phyloP scores from a whole-genome alignment of 2,888 invertebrate genomes.

The Sarcophaga carnaria region DNA sequence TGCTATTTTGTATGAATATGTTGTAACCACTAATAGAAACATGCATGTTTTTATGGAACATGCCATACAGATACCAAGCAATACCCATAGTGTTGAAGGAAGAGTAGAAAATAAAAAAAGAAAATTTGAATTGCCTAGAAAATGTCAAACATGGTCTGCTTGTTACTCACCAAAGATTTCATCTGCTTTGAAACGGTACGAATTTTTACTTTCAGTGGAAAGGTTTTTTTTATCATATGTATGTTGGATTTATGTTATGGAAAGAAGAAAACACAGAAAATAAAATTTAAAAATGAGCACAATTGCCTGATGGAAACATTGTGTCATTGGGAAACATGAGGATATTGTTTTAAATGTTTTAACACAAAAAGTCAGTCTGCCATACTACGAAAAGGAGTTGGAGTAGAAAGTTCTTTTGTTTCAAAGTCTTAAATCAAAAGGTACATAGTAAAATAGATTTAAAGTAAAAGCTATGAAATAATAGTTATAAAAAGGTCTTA shows the following conservation, averaged over 20 bases:
- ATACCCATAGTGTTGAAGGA: background rate
- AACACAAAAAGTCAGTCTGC: background rate
- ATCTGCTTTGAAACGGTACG: background rate
- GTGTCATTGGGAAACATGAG: constrained; percentile 13
- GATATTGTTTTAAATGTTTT: constrained; percentile 52
- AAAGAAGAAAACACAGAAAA: constrained; percentile 9
- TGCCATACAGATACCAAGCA: background rate
- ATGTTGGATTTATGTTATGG: background rate
- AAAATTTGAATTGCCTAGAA: constrained; percentile 61
- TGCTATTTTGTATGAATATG: no score
- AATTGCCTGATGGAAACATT: constrained; percentile 48
- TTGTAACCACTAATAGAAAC: background rate
- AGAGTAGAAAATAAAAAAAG: constrained; percentile 27
- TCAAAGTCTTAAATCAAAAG: background rate
- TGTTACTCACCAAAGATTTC: constrained; percentile 62
- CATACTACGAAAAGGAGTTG: background rate
- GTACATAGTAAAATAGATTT: no score
- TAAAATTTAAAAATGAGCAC: constrained; percentile 20
- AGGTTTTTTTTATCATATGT: constrained; percentile 28
- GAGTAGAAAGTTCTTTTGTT: background rate
- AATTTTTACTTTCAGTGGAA: constrained; percentile 7
- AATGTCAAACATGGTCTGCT: constrained; percentile 68
- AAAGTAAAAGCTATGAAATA: no score
- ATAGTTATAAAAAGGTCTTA: no score
- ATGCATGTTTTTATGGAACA: background rate